Evolutionary conservation across 1,140 invertebrate genomes (phyloP).

Genomic region (Saccostrea echinata): DNA sequence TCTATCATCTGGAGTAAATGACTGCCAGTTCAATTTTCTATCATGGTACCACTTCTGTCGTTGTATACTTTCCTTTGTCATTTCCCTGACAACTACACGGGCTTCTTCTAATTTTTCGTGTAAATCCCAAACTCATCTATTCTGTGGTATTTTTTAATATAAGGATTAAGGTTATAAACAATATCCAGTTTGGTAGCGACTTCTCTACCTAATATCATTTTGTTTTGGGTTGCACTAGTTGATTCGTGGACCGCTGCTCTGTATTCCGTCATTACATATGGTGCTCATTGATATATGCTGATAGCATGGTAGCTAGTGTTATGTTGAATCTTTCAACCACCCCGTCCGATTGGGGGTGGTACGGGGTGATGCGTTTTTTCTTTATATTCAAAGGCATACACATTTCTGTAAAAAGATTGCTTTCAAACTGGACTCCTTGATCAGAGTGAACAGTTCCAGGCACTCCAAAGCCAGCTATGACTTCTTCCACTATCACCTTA

Average conservation of each 20-base stretch:
- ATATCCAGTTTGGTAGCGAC: constrained; percentile 13
- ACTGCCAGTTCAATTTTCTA: not conserved
- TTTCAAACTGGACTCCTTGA: constrained; percentile 52
- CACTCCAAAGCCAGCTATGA: constrained; percentile 60
- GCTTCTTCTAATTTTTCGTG: constrained; percentile 9
- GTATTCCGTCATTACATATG: constrained; percentile 50
- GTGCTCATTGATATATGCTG: constrained; percentile 30
- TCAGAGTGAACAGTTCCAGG: constrained; percentile 51
- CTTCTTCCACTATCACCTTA: constrained; percentile 59
- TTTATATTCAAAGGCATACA: constrained; percentile 51
- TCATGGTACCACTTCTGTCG: constrained; percentile 33
- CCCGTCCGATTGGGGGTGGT: constrained; percentile 58
- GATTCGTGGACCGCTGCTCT: constrained; percentile 46
- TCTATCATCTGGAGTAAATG: not conserved
- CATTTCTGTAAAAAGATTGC: constrained; percentile 47
- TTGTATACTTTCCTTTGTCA: not conserved
- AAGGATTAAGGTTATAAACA: not conserved
- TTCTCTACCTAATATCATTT: constrained; percentile 54
- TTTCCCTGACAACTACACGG: not conserved
- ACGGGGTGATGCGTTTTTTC: constrained; percentile 57
- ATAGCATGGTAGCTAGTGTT: constrained; percentile 51
- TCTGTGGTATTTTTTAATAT: not conserved
- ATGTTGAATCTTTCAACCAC: constrained; percentile 59
- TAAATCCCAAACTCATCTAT: constrained; percentile 8
- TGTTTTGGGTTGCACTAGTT: constrained; percentile 51